Evolutionary conservation across 2,113 vertebrate species (phyloP).

Genomic region (Ovis canadensis): DNA sequence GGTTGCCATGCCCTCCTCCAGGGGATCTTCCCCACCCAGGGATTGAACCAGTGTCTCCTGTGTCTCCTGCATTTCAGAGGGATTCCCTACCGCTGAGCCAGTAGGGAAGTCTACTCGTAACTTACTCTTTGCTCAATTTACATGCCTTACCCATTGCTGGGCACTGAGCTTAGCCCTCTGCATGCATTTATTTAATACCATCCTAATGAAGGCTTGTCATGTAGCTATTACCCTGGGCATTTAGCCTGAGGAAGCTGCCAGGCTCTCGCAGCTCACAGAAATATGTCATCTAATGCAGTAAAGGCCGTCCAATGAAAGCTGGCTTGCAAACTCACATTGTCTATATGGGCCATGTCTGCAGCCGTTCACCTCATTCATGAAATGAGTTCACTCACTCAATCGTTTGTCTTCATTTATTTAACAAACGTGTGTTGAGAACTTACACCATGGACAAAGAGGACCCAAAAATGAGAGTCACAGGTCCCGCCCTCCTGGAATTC

Average conservation of each 20-base stretch:
- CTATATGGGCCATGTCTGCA: accelerated
- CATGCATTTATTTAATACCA: neutral
- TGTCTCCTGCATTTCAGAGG: neutral
- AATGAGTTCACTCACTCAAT: neutral
- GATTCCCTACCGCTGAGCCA: neutral
- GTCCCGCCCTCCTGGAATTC: neutral
- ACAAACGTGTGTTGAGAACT: neutral
- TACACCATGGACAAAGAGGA: neutral
- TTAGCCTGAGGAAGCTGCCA: neutral
- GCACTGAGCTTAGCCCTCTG: neutral
- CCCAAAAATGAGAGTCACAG: neutral
- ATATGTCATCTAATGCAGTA: neutral
- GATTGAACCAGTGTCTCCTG: accelerated
- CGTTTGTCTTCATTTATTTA: neutral
- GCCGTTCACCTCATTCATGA: neutral
- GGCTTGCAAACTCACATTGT: neutral
- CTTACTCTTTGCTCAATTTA: neutral
- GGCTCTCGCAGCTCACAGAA: neutral
- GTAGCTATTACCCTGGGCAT: neutral
- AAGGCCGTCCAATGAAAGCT: neutral
- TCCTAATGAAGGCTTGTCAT: neutral
- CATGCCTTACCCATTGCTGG: neutral
- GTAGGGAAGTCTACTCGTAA: neutral
- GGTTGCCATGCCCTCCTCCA: neutral
- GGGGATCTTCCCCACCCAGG: neutral